phyloP scores from a whole-genome alignment of 1,140 invertebrate species.

The Drosophila sp. region DNA sequence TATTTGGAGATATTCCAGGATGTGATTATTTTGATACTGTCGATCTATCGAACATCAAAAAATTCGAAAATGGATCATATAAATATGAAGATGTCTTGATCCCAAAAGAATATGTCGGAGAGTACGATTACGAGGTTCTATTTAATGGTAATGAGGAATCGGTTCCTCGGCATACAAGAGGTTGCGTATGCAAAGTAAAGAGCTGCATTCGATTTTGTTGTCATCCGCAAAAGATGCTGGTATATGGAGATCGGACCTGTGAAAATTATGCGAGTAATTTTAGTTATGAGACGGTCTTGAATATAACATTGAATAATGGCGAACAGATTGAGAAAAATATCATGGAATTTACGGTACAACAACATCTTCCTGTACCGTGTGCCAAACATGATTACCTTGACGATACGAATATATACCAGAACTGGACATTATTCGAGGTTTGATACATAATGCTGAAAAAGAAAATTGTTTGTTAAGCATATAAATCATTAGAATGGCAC shows the following conservation, averaged over 20 bases:
- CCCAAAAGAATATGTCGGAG: conserved; percentile 34
- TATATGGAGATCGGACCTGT: conserved; percentile 8
- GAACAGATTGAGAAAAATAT: conserved; percentile 7
- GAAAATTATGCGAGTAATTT: no score
- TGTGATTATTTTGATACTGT: conserved; percentile 66
- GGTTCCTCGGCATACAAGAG: conserved; percentile 48
- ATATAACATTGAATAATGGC: conserved; percentile 42
- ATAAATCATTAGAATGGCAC: conserved; percentile 46
- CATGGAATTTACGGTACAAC: conserved; percentile 39
- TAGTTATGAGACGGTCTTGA: conserved; percentile 19
- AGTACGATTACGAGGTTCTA: conserved; percentile 38
- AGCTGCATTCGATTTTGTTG: conserved; percentile 65
- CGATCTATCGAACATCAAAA: conserved; percentile 31
- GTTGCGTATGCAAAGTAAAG: conserved; percentile 54
- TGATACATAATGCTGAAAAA: background rate
- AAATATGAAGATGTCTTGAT: conserved; percentile 47
- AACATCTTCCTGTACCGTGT: conserved; percentile 54
- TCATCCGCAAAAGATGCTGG: conserved; percentile 7
- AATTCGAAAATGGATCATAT: conserved; percentile 56
- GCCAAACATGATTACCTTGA: background rate
- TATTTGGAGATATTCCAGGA: conserved; percentile 31
- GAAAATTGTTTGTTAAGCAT: background rate
- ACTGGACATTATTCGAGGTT: conserved; percentile 62
- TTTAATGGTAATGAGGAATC: conserved; percentile 2
- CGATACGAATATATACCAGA: background rate